These are phyloP conservation scores for Crossocerus cetratus DNA, from an alignment of 2,888 invertebrate genomes.

Conservation along the genomic window DNA sequence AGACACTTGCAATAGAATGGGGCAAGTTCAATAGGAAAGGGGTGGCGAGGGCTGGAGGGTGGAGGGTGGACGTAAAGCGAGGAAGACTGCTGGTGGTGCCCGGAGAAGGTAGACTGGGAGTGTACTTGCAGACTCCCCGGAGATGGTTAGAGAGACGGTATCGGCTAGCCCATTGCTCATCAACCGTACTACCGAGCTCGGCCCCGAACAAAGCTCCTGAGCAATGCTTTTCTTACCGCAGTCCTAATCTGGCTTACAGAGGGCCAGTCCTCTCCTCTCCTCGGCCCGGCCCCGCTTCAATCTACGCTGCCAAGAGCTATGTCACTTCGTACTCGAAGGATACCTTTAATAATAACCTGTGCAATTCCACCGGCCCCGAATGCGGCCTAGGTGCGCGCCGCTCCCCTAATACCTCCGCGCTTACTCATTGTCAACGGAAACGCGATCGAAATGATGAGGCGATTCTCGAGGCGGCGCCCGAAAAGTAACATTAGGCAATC, in stretches of 20 bases:
- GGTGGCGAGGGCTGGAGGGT: constrained; percentile 9
- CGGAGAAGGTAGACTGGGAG: constrained; percentile 7
- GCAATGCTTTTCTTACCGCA: constrained; percentile 69
- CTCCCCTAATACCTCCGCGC: too few species aligned
- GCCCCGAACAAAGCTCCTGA: constrained; percentile 67
- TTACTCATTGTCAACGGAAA: too few species aligned
- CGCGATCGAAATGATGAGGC: too few species aligned
- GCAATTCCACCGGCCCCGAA: constrained; percentile 30
- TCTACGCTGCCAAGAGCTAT: constrained; percentile 57
- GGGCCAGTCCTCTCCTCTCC: constrained; percentile 19
- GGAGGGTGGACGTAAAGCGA: background rate
- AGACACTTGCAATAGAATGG: too few species aligned
- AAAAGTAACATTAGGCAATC: too few species aligned
- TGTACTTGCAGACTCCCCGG: constrained; percentile 58
- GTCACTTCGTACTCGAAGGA: constrained; percentile 49
- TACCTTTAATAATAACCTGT: constrained; percentile 61
- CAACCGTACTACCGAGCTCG: constrained; percentile 58
- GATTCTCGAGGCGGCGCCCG: too few species aligned
- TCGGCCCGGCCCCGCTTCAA: constrained; percentile 46
- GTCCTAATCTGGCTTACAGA: constrained; percentile 68
- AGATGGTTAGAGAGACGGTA: constrained; percentile 66
- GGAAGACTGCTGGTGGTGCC: constrained; percentile 30
- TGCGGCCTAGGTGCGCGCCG: background rate
- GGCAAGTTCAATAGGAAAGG: constrained; percentile 9
- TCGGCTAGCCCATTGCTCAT: constrained; percentile 71